These are phyloP conservation scores for Lepidocyrtinus sp. DNA, from an alignment of 2,888 invertebrate genomes.

Conservation along the genomic window DNA sequence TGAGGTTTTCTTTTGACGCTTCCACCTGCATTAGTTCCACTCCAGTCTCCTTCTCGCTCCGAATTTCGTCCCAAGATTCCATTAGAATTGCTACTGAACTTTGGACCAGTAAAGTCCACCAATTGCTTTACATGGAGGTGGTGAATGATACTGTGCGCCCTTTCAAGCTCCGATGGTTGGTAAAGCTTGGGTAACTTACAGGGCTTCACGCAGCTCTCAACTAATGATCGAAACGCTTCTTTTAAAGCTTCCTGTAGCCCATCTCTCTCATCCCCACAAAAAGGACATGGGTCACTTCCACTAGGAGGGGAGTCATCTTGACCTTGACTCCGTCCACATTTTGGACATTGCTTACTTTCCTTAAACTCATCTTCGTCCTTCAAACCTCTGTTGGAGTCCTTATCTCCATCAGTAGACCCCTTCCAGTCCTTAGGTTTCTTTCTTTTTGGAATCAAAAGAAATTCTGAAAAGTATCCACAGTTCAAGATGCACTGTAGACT, in stretches of 20 bases:
- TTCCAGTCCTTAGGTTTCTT: slow-evolving; percentile 60
- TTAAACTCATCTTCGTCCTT: slow-evolving; percentile 40
- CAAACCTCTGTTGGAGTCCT: slow-evolving; percentile 43
- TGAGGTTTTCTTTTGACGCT: slow-evolving; percentile 39
- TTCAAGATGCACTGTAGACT: slow-evolving; percentile 75
- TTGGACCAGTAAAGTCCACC: slow-evolving; percentile 65
- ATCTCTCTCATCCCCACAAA: slow-evolving; percentile 32
- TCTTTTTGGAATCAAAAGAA: slow-evolving; percentile 75
- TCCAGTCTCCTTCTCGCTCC: slow-evolving; percentile 16
- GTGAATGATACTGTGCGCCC: slow-evolving; percentile 74
- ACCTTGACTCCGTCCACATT: slow-evolving; percentile 1
- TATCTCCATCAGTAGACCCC: slow-evolving; percentile 24
- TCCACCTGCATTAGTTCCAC: no score
- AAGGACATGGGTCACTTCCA: slow-evolving; percentile 26
- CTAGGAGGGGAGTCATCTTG: no score
- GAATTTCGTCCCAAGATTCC: no score
- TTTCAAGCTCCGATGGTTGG: slow-evolving; percentile 74
- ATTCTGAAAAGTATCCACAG: slow-evolving; percentile 76
- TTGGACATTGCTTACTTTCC: slow-evolving; percentile 6
- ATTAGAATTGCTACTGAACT: slow-evolving; percentile 47
- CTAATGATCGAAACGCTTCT: slow-evolving; percentile 66
- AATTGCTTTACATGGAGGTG: slow-evolving; percentile 71
- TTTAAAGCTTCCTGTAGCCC: slow-evolving; percentile 62
- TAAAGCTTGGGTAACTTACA: slow-evolving; percentile 74
- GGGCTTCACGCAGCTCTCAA: slow-evolving; percentile 73